phyloP scores from a whole-genome alignment of 2,113 vertebrate species.

The Pedetes capensis region DNA sequence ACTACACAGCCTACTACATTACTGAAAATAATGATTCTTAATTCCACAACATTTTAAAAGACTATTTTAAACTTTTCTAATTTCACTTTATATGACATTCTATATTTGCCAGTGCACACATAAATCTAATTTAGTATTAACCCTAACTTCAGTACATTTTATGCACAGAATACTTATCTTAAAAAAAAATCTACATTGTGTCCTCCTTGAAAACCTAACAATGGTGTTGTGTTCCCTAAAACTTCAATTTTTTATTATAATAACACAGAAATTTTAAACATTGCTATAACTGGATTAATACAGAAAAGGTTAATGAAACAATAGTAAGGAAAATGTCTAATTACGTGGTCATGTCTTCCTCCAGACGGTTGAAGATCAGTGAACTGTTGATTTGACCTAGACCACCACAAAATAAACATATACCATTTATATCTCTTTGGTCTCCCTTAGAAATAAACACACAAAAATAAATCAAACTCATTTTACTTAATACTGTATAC shows the following conservation, averaged over 20 bases:
- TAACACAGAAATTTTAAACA: conserved; percentile 10
- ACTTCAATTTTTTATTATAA: not conserved
- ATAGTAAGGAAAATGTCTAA: conserved; percentile 34
- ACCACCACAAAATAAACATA: conserved; percentile 36
- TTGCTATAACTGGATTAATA: not conserved
- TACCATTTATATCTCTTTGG: conserved; percentile 2
- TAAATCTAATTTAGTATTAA: not conserved
- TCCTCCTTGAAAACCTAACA: not conserved
- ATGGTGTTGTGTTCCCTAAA: not conserved
- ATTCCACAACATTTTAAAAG: conserved; percentile 12
- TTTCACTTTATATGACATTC: not conserved
- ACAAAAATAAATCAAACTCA: conserved; percentile 32
- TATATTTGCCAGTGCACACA: not conserved
- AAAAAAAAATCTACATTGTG: not conserved
- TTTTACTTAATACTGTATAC: conserved; percentile 3
- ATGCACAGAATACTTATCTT: not conserved
- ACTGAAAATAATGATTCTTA: conserved; percentile 36
- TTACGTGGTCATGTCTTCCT: conserved; percentile 85
- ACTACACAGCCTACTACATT: conserved; percentile 6
- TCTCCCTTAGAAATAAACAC: not conserved
- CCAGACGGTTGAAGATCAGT: accelerated
- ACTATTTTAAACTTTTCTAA: not conserved
- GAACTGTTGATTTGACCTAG: accelerated
- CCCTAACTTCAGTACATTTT: not conserved
- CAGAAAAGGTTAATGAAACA: not conserved